Percentiles rank a stretch among this genome's conserved stretches.
Conservation (phyloP, 2,888 invertebrate genomes). For the Callyntrura guangdongensis region DNA sequence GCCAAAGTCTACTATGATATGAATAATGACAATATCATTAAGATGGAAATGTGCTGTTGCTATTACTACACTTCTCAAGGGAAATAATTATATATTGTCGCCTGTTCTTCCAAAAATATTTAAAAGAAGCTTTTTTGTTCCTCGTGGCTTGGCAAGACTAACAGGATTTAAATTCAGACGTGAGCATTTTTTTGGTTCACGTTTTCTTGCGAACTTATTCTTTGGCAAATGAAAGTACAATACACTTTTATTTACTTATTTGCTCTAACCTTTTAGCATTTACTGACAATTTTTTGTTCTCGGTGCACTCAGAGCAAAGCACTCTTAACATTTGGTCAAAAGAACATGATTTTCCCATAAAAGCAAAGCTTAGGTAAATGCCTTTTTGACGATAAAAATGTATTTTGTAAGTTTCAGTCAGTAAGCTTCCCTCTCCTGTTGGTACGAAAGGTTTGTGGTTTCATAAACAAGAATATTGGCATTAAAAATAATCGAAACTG, state of each 20-base stretch:
- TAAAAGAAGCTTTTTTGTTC: not conserved
- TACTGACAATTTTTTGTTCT: not conserved
- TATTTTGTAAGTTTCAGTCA: not conserved
- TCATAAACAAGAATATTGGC: not conserved
- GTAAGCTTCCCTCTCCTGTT: not conserved
- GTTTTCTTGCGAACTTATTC: no score
- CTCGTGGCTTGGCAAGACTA: no score
- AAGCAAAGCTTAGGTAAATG: slow-evolving; percentile 12
- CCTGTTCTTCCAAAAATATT: no score
- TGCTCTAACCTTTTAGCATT: no score
- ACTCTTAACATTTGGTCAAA: not conserved
- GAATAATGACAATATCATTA: slow-evolving; percentile 38
- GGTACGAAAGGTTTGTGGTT: not conserved
- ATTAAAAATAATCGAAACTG: not conserved
- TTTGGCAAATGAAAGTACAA: no score
- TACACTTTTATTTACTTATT: no score
- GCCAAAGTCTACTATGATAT: not conserved
- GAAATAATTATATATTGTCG: not conserved
- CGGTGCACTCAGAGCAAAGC: not conserved
- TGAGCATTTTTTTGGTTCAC: no score
- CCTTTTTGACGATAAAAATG: not conserved
- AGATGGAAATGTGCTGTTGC: slow-evolving; percentile 11
- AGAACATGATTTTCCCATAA: slow-evolving; percentile 55
- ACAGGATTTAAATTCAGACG: no score
- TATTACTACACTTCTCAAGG: not conserved